A percentile compares a stretch with the other conserved stretches of the same genome.
These are phyloP conservation scores for Kobus ellipsiprymnus DNA, from an alignment of 2,113 vertebrate species.

Conservation along the genomic window DNA sequence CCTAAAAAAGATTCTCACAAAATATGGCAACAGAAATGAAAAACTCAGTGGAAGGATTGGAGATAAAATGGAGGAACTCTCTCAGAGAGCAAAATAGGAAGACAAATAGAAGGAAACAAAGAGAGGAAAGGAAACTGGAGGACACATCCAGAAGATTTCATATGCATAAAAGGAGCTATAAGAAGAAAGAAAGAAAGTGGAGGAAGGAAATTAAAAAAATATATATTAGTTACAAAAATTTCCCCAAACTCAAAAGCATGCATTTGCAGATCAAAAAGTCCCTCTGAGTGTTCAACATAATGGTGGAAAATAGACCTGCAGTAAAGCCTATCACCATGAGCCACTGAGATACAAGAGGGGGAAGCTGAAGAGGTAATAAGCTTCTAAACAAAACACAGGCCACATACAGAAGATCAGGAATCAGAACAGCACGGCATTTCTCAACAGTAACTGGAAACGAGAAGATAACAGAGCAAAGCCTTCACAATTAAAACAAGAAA, in stretches of 20 bases:
- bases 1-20: background rate
- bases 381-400: background rate
- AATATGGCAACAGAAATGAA: background rate
- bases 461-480: background rate
- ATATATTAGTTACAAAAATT: background rate
- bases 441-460: background rate
- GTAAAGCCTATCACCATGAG: background rate
- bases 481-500: background rate
- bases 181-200: background rate
- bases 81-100: background rate
- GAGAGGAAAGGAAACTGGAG: background rate
- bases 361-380: background rate
- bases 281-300: background rate
- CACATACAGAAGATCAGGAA: background rate
- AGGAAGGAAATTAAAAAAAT: background rate
- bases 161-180: background rate
- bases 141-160: background rate
- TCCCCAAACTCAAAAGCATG: background rate
- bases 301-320: background rate
- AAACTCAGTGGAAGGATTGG: background rate
- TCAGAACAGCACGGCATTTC: background rate
- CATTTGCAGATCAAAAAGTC: background rate
- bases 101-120: background rate
- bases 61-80: background rate
- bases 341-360: background rate